Percentiles rank a stretch among this genome's conserved stretches.
phyloP scores from a whole-genome alignment of 1,140 invertebrate genomes.

The Ceratina calcarata region DNA sequence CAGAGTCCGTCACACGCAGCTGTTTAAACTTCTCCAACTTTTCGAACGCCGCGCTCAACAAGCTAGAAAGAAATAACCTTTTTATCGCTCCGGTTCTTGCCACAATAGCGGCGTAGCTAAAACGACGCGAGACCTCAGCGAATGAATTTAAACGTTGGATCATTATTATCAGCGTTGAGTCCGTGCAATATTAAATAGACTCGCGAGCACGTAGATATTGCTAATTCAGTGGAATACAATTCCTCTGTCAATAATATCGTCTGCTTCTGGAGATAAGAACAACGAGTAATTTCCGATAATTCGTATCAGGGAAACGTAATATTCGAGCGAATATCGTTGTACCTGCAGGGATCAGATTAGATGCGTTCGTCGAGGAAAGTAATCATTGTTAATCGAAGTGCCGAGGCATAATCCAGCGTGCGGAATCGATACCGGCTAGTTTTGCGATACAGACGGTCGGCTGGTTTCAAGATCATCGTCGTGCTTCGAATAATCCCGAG shows the following conservation, averaged over 20 bases:
- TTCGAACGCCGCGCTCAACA: slow-evolving; percentile 30
- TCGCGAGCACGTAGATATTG: too few species aligned
- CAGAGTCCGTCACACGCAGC: slow-evolving; percentile 29
- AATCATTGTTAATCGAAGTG: slow-evolving; percentile 54
- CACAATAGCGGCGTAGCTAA: too few species aligned
- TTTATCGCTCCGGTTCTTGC: slow-evolving; percentile 6
- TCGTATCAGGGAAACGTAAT: neutral
- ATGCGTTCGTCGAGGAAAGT: slow-evolving; percentile 40
- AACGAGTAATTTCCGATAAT: neutral
- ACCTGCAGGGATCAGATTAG: neutral
- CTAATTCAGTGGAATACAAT: too few species aligned
- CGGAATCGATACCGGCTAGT: slow-evolving; percentile 57
- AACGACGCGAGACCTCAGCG: too few species aligned
- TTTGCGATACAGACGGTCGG: slow-evolving; percentile 53
- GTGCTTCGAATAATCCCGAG: slow-evolving; percentile 74
- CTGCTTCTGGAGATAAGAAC: too few species aligned
- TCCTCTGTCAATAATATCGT: too few species aligned
- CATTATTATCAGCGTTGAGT: too few species aligned
- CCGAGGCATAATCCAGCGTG: slow-evolving; percentile 51
- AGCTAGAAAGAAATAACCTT: slow-evolving; percentile 47
- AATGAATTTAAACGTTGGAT: too few species aligned
- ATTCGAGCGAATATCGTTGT: neutral
- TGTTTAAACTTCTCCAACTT: slow-evolving; percentile 53
- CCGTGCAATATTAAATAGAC: too few species aligned
- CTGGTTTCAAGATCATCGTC: slow-evolving; percentile 64